Evolutionary conservation across 64 coral and sea anemone genomes (phyloP), one percentile per base, ranked within the genome.

Genomic region (Trachythela sp.): DNA sequence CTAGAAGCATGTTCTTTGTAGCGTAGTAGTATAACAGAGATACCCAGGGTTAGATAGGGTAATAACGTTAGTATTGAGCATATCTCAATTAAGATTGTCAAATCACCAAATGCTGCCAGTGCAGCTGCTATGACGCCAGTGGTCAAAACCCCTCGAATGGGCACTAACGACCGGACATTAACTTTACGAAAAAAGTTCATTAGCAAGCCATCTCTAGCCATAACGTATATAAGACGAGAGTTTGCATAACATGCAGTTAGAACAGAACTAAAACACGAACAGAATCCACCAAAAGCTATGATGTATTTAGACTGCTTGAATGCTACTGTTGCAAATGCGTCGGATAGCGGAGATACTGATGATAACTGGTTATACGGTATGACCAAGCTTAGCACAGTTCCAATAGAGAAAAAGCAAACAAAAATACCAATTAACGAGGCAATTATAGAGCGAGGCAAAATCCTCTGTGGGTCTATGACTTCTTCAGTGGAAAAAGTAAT

Each of bases 271-370:
- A 80, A 80, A 80, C 75, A 80, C 0, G 75, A 80, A 39, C 75
- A 80, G 30, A 80, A 80, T 13, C 75, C 75, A 80, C 75, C 75
- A 35, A 80, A 35, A 9, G 75, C 75, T 36, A 80, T 35, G 9
- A 80, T 80, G 33, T 80, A 80, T 80, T 80, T 80, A 29, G 75
- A 80, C 17, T 35, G 20, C 30, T 80, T 80, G 37, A 80, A 80
- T 10, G 75, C 20, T 1, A 80, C 75, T 2, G 15, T 80, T 80
- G 33, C 75, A 34, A 80, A 35, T 11, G 75, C 34, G 30, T 80
- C 75, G 15, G 75, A 15, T 29, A 80, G 75, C 35, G 75, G 75
- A 38, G 75, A 80, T 4, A 39, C 75, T 7, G 0, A 18, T 5
- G 75, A 39, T 35, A 80, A 18, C 30, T 80, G 33, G 34, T 80